Evolutionary conservation across 2,797 vertebrate species (phyloP).

Genomic region (Adrianichthys oophorus): DNA sequence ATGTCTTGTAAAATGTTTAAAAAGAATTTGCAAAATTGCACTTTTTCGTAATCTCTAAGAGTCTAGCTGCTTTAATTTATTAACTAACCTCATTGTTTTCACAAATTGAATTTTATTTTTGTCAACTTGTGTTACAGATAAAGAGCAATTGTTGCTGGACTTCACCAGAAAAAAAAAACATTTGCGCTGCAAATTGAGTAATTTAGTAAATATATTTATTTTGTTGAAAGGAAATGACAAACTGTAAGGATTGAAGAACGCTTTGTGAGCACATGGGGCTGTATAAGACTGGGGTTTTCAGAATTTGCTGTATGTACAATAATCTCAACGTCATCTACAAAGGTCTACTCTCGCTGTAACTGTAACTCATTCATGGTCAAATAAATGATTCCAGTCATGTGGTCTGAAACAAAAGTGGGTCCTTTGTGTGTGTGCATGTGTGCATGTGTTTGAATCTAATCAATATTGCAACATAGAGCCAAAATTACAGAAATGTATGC

Average conservation of each 20-base stretch:
- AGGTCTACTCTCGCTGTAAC: no score
- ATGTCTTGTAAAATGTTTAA: background rate
- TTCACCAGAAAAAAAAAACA: background rate
- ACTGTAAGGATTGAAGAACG: background rate
- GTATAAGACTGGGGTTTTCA: background rate
- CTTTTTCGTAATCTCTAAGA: background rate
- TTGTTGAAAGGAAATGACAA: background rate
- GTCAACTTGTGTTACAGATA: background rate
- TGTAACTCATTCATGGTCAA: no score
- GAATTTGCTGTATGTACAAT: constrained; percentile 22
- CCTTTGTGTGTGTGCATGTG: no score
- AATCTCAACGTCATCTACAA: background rate
- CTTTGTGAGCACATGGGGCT: constrained; percentile 1
- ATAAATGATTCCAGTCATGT: no score
- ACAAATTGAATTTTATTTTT: background rate
- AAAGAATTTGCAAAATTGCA: constrained; percentile 1
- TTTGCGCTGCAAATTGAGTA: constrained; percentile 1
- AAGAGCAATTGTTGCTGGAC: background rate
- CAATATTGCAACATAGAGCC: no score
- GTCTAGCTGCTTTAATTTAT: background rate
- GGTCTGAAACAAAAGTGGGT: no score
- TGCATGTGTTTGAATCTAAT: no score
- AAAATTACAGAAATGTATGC: no score
- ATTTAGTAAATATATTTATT: constrained; percentile 4
- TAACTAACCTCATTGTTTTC: background rate